phyloP scores from a whole-genome alignment of 92 coral and sea anemone genomes.

The Heteractis magnifica region DNA sequence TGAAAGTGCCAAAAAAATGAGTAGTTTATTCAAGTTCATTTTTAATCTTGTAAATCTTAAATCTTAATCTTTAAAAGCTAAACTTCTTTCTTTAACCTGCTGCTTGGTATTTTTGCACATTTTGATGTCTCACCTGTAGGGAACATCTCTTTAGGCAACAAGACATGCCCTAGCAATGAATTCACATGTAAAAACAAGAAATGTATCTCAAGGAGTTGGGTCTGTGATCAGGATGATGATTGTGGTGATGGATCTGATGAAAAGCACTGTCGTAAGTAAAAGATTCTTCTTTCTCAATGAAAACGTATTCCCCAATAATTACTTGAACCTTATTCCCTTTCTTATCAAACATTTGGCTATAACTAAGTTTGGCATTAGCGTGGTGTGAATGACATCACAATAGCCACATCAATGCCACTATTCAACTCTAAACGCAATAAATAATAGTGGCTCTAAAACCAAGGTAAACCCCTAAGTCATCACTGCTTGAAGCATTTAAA shows the following conservation, averaged over 20 bases:
- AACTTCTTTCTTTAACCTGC: conserved; percentile 9
- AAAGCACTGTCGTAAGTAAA: conserved; percentile 58
- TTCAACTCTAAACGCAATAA: too few relatives aligned
- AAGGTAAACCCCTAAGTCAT: too few relatives aligned
- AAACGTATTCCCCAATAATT: too few relatives aligned
- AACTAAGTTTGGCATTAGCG: too few relatives aligned
- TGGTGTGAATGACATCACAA: too few relatives aligned
- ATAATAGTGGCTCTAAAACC: too few relatives aligned
- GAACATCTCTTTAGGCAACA: conserved; percentile 29
- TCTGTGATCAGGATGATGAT: conserved; percentile 54
- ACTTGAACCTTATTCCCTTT: too few relatives aligned
- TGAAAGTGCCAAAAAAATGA: too few relatives aligned
- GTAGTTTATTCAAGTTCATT: background rate
- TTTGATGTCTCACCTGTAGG: conserved; percentile 12
- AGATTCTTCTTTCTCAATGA: background rate
- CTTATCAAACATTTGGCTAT: too few relatives aligned
- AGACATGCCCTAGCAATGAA: conserved; percentile 37
- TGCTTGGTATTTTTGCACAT: conserved; percentile 26
- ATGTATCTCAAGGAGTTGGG: conserved; percentile 43
- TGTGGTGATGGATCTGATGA: conserved; percentile 60
- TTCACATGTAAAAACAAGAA: conserved; percentile 34
- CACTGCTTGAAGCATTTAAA: too few relatives aligned
- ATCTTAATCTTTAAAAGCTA: background rate
- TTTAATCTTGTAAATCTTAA: conserved; percentile 3
- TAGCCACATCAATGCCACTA: too few relatives aligned